These are phyloP conservation scores for Lucilia cuprina DNA, from an alignment of 1,140 invertebrate genomes.

Conservation along the genomic window DNA sequence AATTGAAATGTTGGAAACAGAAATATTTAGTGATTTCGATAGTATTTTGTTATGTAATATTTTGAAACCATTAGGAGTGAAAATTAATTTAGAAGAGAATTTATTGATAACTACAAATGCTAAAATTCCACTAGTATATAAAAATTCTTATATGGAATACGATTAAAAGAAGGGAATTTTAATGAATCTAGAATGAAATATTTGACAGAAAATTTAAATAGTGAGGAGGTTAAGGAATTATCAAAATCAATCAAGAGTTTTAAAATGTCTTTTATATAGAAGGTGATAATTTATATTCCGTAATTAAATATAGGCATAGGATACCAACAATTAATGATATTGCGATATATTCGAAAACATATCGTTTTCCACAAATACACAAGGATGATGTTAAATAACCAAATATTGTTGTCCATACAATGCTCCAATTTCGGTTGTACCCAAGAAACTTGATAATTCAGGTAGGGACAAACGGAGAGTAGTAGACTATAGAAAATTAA, in stretches of 20 bases:
- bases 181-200: background rate
- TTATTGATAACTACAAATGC: too few relatives aligned
- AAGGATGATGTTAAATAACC: too few relatives aligned
- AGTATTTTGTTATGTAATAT: background rate
- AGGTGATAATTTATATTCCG: background rate
- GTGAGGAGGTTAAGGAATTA: background rate
- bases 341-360: too few relatives aligned
- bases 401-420: constrained; percentile 46
- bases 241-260: background rate
- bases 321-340: too few relatives aligned
- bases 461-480: constrained; percentile 60
- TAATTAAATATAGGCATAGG: background rate
- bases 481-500: constrained; percentile 48
- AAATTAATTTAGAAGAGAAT: background rate
- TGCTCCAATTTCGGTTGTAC: constrained; percentile 58
- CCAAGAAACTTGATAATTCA: constrained; percentile 59
- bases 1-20: background rate
- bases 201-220: background rate
- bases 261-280: background rate
- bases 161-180: background rate
- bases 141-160: too few relatives aligned
- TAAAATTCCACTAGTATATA: too few relatives aligned
- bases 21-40: background rate
- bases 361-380: too few relatives aligned
- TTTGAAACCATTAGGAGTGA: background rate